Conservation (phyloP, 2,888 invertebrate species). For the Leucophenga maculata region DNA sequence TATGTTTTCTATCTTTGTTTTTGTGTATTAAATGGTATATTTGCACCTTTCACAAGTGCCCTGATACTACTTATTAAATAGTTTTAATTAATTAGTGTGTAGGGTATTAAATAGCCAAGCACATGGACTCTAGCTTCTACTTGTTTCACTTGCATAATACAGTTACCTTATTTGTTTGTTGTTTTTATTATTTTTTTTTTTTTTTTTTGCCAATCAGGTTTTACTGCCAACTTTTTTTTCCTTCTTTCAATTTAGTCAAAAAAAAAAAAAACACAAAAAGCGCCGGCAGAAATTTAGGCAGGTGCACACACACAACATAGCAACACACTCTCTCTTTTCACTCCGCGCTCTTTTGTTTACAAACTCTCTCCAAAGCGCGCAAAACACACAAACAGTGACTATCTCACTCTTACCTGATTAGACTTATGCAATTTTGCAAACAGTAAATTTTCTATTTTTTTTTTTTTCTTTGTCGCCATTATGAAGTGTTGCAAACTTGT, state of each 20-base stretch:
- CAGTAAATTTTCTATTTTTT: conserved; percentile 24
- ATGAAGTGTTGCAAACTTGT: not conserved
- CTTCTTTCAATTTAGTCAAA: conserved; percentile 31
- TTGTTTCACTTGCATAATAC: conserved; percentile 51
- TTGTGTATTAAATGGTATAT: no score
- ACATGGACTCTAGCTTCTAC: no score
- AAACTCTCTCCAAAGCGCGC: not conserved
- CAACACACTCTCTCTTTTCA: conserved; percentile 19
- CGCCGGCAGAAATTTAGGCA: not conserved
- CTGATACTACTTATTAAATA: no score
- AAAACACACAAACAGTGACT: not conserved
- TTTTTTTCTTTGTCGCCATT: not conserved
- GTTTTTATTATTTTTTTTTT: conserved; percentile 19
- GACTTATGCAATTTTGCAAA: conserved; percentile 27
- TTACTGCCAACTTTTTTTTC: conserved; percentile 35
- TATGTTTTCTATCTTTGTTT: no score
- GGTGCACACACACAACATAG: not conserved
- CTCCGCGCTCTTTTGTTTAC: conserved; percentile 20
- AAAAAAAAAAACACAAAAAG: not conserved
- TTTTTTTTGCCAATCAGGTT: conserved; percentile 49
- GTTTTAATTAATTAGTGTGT: no score
- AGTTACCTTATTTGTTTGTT: not conserved
- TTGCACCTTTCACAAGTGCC: no score
- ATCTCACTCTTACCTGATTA: not conserved
- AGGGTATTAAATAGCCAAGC: no score